Evolutionary conservation across 2,888 invertebrate genomes (phyloP).

Genomic region (Holacanthella duospinosa): DNA sequence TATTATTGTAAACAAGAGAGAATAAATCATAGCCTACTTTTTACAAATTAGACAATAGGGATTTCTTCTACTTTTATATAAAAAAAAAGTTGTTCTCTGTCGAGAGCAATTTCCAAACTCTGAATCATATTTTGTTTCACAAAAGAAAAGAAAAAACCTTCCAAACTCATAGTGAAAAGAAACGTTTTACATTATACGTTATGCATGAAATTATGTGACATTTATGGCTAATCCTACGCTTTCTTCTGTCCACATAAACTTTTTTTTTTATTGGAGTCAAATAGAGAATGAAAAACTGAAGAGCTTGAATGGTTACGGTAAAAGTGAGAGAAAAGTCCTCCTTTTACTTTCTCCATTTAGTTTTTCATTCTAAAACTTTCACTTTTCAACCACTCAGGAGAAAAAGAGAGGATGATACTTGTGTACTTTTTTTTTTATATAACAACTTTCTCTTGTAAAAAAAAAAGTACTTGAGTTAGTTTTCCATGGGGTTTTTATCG

Average conservation of each 20-base stretch:
- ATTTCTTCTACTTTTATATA: neutral
- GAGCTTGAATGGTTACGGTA: neutral
- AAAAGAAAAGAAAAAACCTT: neutral
- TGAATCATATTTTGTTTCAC: neutral
- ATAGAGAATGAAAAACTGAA: neutral
- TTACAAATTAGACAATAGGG: neutral
- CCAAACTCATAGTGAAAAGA: neutral
- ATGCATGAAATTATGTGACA: constrained; percentile 12
- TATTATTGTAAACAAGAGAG: neutral
- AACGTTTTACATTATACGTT: neutral
- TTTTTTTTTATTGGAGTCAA: constrained; percentile 2
- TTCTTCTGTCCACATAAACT: neutral
- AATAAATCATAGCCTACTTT: neutral
- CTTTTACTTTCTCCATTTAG: neutral
- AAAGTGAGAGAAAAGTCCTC: neutral
- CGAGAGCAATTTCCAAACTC: neutral
- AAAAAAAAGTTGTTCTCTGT: neutral
- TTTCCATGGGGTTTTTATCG: neutral
- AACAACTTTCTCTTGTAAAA: too few species aligned
- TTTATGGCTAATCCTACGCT: constrained; percentile 9
- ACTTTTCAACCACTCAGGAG: neutral
- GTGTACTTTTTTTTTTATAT: too few species aligned
- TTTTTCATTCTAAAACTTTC: neutral
- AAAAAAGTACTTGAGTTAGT: too few species aligned
- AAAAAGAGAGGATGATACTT: too few species aligned